Percentiles rank a stretch among this genome's conserved stretches.
phyloP scores from a whole-genome alignment of 2,797 vertebrate species.

The Kryptolebias ocellatus region DNA sequence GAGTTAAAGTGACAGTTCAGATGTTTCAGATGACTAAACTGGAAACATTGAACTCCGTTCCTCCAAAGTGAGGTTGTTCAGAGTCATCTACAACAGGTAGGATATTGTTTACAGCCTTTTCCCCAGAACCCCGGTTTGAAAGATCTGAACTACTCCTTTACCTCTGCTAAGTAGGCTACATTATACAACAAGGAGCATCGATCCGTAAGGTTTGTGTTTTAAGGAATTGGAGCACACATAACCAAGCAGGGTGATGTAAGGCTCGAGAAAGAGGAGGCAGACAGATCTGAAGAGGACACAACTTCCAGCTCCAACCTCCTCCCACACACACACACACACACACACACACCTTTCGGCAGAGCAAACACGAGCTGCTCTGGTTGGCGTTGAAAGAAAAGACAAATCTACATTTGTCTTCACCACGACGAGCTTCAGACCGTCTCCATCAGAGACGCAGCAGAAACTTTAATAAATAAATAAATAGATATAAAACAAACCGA shows the following conservation, averaged over 20 bases:
- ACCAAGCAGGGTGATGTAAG: slow-evolving; percentile 70
- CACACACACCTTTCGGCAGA: slow-evolving; percentile 30
- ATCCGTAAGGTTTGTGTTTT: slow-evolving; percentile 53
- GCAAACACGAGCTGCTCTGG: slow-evolving; percentile 29
- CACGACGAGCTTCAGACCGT: too few species aligned
- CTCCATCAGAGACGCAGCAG: too few species aligned
- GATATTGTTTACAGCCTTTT: too few species aligned
- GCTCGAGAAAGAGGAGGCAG: slow-evolving; percentile 69
- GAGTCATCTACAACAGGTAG: too few species aligned
- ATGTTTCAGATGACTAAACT: too few species aligned
- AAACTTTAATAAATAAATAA: too few species aligned
- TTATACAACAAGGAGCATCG: slow-evolving; percentile 62
- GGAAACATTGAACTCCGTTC: too few species aligned
- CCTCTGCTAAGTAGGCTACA: slow-evolving; percentile 42
- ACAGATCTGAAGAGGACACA: slow-evolving; percentile 61
- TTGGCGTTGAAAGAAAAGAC: slow-evolving; percentile 20
- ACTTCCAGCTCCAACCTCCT: slow-evolving; percentile 59
- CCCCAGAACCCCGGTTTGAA: too few species aligned
- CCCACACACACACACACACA: slow-evolving; percentile 52
- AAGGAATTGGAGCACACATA: slow-evolving; percentile 48
- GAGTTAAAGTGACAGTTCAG: too few species aligned
- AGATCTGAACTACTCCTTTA: neutral
- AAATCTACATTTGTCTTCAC: neutral
- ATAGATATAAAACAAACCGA: too few species aligned
- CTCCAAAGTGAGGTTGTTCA: too few species aligned